These are phyloP conservation scores for Iphiclides podalirius DNA, from an alignment of 2,888 invertebrate genomes.

Conservation along the genomic window DNA sequence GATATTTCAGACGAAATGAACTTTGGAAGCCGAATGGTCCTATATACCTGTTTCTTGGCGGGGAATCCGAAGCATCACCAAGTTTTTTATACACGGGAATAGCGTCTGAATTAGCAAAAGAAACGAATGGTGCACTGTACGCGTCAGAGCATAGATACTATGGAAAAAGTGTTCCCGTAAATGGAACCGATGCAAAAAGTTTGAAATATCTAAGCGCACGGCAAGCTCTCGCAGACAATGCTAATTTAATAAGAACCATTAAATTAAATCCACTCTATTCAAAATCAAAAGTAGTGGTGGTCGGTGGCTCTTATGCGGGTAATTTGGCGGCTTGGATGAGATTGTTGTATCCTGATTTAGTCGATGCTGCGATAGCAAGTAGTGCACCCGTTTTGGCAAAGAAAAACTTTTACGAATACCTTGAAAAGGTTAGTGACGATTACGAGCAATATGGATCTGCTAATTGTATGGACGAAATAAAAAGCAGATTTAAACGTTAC, in stretches of 20 bases:
- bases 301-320: constrained; percentile 67
- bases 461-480: constrained; percentile 48
- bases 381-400: constrained; percentile 68
- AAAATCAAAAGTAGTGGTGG: constrained; percentile 56
- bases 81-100: constrained; percentile 50
- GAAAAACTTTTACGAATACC: constrained; percentile 61
- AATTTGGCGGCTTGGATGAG: constrained; percentile 70
- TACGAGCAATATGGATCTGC: constrained; percentile 54
- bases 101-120: constrained; percentile 57
- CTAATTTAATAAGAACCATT: constrained; percentile 44
- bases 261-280: constrained; percentile 42
- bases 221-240: constrained; percentile 64
- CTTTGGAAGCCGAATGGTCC: constrained; percentile 54
- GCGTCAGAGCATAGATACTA: constrained; percentile 65
- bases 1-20: constrained; percentile 55
- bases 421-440: constrained; percentile 59
- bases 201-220: constrained; percentile 55
- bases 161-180: constrained; percentile 59
- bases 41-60: constrained; percentile 59
- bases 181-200: constrained; percentile 44
- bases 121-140: constrained; percentile 64
- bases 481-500: constrained; percentile 46
- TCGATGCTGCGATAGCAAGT: constrained; percentile 63
- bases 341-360: constrained; percentile 53
- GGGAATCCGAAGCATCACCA: constrained; percentile 50